Conservation (phyloP, 2,113 vertebrate species). For the Equus quagga region DNA sequence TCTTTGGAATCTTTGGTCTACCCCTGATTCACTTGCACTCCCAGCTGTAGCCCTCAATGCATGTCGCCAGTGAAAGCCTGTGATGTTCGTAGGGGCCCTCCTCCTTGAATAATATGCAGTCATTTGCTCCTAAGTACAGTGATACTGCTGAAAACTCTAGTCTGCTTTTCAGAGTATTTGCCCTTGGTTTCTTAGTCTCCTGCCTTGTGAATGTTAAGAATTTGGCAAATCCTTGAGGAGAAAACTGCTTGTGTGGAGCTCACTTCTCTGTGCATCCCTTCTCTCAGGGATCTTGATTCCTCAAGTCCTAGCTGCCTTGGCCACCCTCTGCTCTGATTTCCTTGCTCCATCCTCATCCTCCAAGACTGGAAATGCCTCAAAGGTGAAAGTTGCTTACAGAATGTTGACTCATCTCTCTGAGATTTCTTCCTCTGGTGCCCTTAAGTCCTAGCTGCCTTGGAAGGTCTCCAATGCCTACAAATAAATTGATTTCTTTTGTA, state of each 20-base stretch:
- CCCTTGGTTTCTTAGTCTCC: background rate
- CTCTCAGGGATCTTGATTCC: background rate
- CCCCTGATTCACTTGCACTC: background rate
- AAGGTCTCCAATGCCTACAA: background rate
- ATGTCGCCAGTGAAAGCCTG: background rate
- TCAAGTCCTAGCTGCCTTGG: background rate
- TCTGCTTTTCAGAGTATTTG: background rate
- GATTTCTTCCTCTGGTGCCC: background rate
- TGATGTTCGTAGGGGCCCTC: background rate
- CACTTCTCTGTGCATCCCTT: background rate
- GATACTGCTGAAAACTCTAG: background rate
- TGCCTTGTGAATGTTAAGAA: background rate
- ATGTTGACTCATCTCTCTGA: background rate
- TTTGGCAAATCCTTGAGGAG: background rate
- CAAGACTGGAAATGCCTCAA: background rate
- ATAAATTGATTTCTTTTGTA: background rate
- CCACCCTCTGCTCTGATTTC: background rate
- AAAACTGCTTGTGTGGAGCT: background rate
- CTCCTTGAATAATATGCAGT: background rate
- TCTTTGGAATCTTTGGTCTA: background rate
- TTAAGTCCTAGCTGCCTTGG: background rate
- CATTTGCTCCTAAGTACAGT: background rate
- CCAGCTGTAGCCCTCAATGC: background rate
- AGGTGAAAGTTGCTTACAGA: background rate
- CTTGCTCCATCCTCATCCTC: background rate